These are phyloP conservation scores for Hydraecia micacea DNA, from an alignment of 2,888 invertebrate genomes.

Conservation along the genomic window DNA sequence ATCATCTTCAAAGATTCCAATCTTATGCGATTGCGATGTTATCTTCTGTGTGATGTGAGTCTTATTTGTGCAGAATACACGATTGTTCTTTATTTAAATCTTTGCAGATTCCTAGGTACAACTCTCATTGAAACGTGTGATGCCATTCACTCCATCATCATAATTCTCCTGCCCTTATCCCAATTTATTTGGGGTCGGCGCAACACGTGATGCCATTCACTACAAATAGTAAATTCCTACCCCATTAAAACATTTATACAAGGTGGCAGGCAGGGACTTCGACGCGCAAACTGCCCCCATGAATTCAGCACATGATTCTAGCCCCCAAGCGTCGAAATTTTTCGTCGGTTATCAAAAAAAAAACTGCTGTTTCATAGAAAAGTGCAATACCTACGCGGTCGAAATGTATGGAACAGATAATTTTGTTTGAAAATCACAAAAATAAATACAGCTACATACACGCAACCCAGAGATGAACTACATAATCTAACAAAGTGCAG, in stretches of 20 bases:
- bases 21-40: neutral
- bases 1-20: neutral
- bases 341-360: no score
- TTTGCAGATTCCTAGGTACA: neutral
- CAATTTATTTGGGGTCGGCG: no score
- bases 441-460: neutral
- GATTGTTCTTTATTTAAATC: neutral
- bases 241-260: neutral
- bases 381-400: no score
- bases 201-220: neutral
- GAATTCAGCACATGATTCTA: neutral
- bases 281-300: neutral
- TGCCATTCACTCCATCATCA: neutral
- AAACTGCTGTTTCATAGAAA: no score
- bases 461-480: neutral
- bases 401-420: neutral
- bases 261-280: neutral
- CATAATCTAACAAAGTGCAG: constrained; percentile 35
- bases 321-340: neutral
- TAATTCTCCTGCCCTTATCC: no score
- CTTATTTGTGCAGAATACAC: neutral
- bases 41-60: neutral
- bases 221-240: neutral
- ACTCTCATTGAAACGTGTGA: neutral
- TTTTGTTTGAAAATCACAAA: neutral